Base-by-base conservation (phyloP, 2,113 vertebrate species). In the Fulmarus glacialis region DNA sequence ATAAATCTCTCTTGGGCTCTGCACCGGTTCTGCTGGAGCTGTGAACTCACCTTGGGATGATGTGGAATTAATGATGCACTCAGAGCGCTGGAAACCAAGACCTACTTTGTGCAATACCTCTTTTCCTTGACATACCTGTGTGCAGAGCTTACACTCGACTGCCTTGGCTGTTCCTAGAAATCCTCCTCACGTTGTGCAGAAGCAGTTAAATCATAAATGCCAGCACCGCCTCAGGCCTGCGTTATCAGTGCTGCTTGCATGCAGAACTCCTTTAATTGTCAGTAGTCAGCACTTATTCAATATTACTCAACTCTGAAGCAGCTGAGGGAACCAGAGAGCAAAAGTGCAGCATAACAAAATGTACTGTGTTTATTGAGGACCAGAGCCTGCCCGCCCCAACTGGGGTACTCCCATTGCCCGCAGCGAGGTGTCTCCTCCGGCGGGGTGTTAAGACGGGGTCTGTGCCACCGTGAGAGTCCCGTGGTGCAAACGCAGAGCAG, bases 391-490 rank as follows among this genome's bases (percentile, higher is more conserved):
- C 32, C 3, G 2, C 18, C 77, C 24, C 62, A 43, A 16, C 16
- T 58, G 29, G 45, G 43, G 7, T 40, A 5, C 19, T 64, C 24
- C 32, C 26, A 5, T 14, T 64, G 78, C 47, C 24, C 2, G 2
- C 17, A 40, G 27, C 0, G 0, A 21, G 23, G 12, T 2, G 6
- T 59, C 23, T 72, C 24, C 38, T 88, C 36, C 15, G 40, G 12
- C 0, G 2, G 34, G 30, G 7, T 14, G 11, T 60, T 32, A 53
- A 64, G 29, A 27, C 20, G 22, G 29, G 18, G 9, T 62, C 40
- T 66, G 17, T 9, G 34, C 34, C 11, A 12, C 15, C 0, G 1
- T 15, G 32, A 6, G 2, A 6, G 8, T 53, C 52, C 52, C 21
- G 1, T 9, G 22, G 56, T 20, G 9, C 70, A 63, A 48, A 63